These are phyloP conservation scores for Amiota communis DNA, from an alignment of 2,888 invertebrate genomes.

Conservation along the genomic window DNA sequence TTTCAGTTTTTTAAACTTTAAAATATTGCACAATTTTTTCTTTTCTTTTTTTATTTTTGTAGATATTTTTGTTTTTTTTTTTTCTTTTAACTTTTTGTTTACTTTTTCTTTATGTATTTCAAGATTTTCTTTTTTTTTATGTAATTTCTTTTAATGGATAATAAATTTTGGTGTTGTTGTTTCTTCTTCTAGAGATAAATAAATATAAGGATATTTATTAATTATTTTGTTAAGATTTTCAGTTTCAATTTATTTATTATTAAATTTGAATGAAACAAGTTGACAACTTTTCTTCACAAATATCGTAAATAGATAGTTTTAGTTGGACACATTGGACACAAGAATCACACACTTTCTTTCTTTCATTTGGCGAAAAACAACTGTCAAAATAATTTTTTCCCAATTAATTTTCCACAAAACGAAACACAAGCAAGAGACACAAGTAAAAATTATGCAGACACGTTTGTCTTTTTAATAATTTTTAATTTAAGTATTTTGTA, in stretches of 20 bases:
- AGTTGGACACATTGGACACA: too few species aligned
- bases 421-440: conserved; percentile 31
- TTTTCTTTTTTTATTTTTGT: conserved; percentile 41
- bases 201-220: too few species aligned
- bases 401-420: conserved; percentile 1
- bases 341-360: too few species aligned
- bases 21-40: conserved; percentile 33
- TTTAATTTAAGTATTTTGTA: neutral
- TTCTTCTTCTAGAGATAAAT: too few species aligned
- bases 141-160: conserved; percentile 23
- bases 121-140: conserved; percentile 24
- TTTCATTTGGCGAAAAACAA: too few species aligned
- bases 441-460: conserved; percentile 27
- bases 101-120: conserved; percentile 31
- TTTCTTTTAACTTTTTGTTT: conserved; percentile 33
- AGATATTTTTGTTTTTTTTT: conserved; percentile 34
- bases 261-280: too few species aligned
- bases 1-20: conserved; percentile 36
- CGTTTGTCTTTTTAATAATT: conserved; percentile 36
- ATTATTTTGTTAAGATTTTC: conserved; percentile 28
- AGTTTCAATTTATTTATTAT: too few species aligned
- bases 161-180: too few species aligned
- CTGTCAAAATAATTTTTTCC: too few species aligned
- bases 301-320: too few species aligned
- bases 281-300: too few species aligned